Evolutionary conservation across 1,140 invertebrate genomes (phyloP).

Genomic region (Harpegnathos saltator): DNA sequence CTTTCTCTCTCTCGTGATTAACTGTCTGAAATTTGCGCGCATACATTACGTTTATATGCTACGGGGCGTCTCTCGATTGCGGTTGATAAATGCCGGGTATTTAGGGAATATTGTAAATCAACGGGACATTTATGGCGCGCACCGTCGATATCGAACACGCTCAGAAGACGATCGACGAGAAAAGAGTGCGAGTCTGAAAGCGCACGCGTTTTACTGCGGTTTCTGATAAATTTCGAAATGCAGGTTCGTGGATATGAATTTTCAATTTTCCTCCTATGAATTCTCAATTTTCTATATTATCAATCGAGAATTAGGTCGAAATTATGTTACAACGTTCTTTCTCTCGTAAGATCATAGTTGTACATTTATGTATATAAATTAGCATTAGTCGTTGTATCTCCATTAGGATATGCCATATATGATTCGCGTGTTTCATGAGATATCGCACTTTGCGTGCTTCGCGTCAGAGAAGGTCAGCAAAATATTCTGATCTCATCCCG

Average conservation of each 20-base stretch:
- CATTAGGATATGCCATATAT: no score
- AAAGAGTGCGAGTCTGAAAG: background rate
- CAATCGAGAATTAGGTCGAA: background rate
- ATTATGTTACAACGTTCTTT: background rate
- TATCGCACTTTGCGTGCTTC: background rate
- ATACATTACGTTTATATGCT: slow-evolving; percentile 2
- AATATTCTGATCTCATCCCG: background rate
- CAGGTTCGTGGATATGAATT: background rate
- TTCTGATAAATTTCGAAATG: background rate
- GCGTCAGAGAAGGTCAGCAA: no score
- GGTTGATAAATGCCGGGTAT: slow-evolving; percentile 1
- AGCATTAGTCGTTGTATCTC: no score
- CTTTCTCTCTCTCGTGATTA: no score
- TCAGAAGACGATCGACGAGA: background rate
- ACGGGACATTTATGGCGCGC: no score
- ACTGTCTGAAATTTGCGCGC: background rate
- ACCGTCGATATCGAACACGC: no score
- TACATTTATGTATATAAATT: background rate
- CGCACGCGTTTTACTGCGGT: background rate
- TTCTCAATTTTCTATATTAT: background rate
- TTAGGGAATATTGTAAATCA: slow-evolving; percentile 11
- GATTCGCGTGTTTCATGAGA: slow-evolving; percentile 3
- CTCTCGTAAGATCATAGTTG: background rate
- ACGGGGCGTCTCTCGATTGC: background rate
- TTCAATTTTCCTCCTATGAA: background rate